phyloP scores from a whole-genome alignment of 2,797 vertebrate genomes.

The Falco cherrug region DNA sequence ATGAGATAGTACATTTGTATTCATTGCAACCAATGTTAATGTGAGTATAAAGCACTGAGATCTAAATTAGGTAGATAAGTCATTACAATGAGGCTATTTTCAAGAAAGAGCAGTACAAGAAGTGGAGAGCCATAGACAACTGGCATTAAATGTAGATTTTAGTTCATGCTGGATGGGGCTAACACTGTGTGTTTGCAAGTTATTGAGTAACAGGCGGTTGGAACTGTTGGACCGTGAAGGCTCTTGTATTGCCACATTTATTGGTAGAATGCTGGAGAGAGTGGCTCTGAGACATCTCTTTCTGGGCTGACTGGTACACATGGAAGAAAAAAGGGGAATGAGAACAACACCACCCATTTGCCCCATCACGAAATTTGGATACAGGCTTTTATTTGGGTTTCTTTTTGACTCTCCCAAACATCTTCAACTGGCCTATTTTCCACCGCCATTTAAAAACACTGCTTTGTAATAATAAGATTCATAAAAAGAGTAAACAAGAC shows the following conservation, averaged over 20 bases:
- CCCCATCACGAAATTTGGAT: not conserved
- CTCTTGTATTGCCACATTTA: not conserved
- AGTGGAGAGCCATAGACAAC: not conserved
- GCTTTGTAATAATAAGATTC: not conserved
- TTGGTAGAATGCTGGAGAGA: constrained; percentile 24
- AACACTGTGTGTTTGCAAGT: not conserved
- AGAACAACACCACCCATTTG: not conserved
- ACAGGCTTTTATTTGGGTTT: not conserved
- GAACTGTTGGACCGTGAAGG: not conserved
- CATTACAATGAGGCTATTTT: constrained; percentile 8
- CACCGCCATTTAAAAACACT: not conserved
- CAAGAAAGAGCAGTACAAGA: not conserved
- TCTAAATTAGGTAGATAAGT: constrained; percentile 37
- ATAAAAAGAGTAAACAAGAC: not conserved
- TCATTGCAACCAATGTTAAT: not conserved
- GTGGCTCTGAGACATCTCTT: constrained; percentile 10
- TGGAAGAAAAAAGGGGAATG: constrained; percentile 5
- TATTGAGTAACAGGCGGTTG: not conserved
- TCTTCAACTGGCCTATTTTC: not conserved
- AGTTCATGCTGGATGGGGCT: constrained; percentile 25
- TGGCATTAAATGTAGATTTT: not conserved
- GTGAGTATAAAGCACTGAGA: constrained; percentile 27
- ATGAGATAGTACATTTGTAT: not conserved
- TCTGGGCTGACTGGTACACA: not conserved
- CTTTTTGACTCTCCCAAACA: not conserved